phyloP scores from a whole-genome alignment of 2,888 invertebrate genomes.

The Drosophila kanekoi region DNA sequence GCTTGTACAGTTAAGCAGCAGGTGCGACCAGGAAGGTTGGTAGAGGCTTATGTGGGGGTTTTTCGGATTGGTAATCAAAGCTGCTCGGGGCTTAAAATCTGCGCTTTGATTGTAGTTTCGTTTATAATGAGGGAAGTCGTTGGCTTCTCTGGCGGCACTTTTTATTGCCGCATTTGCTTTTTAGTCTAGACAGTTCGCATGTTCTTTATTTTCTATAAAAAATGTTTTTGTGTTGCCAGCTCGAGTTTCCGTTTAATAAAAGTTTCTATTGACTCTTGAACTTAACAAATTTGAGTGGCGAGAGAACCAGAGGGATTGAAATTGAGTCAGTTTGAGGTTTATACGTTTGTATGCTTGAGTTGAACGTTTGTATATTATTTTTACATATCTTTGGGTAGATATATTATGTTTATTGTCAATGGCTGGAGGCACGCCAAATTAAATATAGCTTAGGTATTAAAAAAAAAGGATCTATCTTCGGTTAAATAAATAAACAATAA shows the following conservation, averaged over 20 bases:
- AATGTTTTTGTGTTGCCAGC: slow-evolving; percentile 9
- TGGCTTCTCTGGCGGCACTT: slow-evolving; percentile 32
- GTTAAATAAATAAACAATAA: too few species aligned
- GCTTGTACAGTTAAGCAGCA: slow-evolving; percentile 15
- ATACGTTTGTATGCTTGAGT: too few species aligned
- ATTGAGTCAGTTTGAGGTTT: slow-evolving; percentile 1
- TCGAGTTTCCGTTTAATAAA: slow-evolving; percentile 36
- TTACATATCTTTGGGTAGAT: too few species aligned
- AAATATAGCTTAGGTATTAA: too few species aligned
- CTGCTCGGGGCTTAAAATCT: slow-evolving; percentile 47
- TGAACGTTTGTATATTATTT: too few species aligned
- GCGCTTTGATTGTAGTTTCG: slow-evolving; percentile 56
- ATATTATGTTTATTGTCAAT: too few species aligned
- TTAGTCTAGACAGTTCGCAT: slow-evolving; percentile 62
- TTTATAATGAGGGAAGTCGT: slow-evolving; percentile 29
- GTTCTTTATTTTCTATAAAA: slow-evolving; percentile 3
- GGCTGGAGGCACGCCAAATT: too few species aligned
- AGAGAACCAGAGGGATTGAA: background rate
- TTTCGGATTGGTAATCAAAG: slow-evolving; percentile 65
- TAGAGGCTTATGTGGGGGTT: slow-evolving; percentile 11
- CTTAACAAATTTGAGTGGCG: background rate
- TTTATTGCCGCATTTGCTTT: slow-evolving; percentile 37
- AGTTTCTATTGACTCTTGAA: slow-evolving; percentile 21
- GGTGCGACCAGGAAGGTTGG: slow-evolving; percentile 18
- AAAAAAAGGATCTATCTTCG: too few species aligned